Evolutionary conservation across 2,113 vertebrate genomes (phyloP).

Genomic region (Pseudopipra pipra): DNA sequence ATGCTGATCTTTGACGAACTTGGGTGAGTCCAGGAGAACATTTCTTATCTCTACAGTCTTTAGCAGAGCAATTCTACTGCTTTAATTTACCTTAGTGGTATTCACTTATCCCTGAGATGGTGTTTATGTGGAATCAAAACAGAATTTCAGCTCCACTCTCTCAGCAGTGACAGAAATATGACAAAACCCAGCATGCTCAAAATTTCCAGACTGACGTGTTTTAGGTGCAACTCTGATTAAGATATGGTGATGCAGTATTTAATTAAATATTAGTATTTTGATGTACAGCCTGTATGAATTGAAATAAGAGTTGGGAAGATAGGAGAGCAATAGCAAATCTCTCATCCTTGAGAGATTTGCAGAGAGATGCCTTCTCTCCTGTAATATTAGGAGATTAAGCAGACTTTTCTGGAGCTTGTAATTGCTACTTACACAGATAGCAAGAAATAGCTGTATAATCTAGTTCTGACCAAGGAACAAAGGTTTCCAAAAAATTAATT

Average conservation of each 20-base stretch:
- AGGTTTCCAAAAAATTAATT: conserved; percentile 8
- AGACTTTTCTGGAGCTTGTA: neutral
- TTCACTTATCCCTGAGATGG: neutral
- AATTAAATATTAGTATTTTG: neutral
- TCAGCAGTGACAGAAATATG: neutral
- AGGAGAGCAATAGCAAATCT: neutral
- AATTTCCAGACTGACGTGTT: neutral
- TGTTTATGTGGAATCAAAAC: neutral
- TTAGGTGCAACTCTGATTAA: neutral
- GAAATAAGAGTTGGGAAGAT: neutral
- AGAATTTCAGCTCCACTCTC: neutral
- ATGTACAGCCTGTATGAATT: neutral
- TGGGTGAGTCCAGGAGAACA: neutral
- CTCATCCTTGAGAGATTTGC: neutral
- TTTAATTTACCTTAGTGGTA: neutral
- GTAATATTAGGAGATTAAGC: neutral
- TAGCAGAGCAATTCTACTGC: neutral
- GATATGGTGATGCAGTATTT: neutral
- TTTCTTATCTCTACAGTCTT: neutral
- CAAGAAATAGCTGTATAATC: neutral
- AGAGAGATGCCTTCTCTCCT: neutral
- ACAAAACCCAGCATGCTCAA: neutral
- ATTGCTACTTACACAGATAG: neutral
- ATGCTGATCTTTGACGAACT: neutral
- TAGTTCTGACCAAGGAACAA: neutral